Evolutionary conservation across 2,113 vertebrate genomes (phyloP).

Genomic region (Cervus canadensis): DNA sequence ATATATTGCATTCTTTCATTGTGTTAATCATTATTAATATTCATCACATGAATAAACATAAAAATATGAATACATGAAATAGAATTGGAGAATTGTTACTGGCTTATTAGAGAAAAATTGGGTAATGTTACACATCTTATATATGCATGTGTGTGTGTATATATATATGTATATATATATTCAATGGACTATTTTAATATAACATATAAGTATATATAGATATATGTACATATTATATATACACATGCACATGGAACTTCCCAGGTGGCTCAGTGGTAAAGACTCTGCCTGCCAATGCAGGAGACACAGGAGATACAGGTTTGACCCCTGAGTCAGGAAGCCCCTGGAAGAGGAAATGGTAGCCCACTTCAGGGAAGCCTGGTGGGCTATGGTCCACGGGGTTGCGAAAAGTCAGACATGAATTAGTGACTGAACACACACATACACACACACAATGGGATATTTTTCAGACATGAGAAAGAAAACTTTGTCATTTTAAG

Average conservation of each 20-base stretch:
- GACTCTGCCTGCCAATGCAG: too few relatives aligned
- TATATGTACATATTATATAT: neutral
- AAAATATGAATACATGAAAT: neutral
- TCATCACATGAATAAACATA: neutral
- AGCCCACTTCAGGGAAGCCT: too few relatives aligned
- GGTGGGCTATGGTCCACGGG: neutral
- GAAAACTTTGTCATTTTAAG: neutral
- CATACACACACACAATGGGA: neutral
- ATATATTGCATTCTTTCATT: neutral
- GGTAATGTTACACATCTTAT: neutral
- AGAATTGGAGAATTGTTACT: neutral
- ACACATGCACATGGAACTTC: neutral
- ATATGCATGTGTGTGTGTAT: neutral
- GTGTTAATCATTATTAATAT: too few relatives aligned
- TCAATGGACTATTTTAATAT: neutral
- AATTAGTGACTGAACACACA: rapidly evolving
- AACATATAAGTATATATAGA: neutral
- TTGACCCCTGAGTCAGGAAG: too few relatives aligned
- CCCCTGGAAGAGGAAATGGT: too few relatives aligned
- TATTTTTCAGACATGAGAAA: neutral
- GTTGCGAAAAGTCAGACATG: neutral
- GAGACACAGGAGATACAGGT: too few relatives aligned
- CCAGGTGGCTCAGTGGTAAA: neutral
- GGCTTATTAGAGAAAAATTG: neutral
- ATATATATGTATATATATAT: neutral